Conservation (phyloP, 1,140 invertebrate species). For the Cotesia glomerata region DNA sequence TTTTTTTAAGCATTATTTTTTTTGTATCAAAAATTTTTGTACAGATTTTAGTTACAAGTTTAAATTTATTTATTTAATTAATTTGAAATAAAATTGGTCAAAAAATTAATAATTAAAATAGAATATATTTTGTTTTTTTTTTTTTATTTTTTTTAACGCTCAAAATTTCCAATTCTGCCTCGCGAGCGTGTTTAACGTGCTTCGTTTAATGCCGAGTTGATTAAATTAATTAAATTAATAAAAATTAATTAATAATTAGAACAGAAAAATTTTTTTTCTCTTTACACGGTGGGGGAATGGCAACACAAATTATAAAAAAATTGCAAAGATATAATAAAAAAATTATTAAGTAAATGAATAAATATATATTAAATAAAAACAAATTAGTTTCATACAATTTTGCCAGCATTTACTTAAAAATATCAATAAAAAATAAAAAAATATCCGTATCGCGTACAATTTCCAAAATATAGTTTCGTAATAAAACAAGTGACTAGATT, state of each 20-base stretch:
- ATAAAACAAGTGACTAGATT: slow-evolving; percentile 39
- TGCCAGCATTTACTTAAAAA: slow-evolving; percentile 32
- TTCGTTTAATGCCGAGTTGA: neutral
- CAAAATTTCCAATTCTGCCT: slow-evolving; percentile 21
- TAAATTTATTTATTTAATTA: too few species aligned
- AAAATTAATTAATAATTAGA: neutral
- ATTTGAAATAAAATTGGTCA: neutral
- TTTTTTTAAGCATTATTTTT: too few species aligned
- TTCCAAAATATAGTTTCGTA: slow-evolving; percentile 44
- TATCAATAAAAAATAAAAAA: neutral
- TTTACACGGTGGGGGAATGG: slow-evolving; percentile 8
- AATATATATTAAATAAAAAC: slow-evolving; percentile 28
- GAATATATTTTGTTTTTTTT: neutral
- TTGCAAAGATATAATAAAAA: slow-evolving; percentile 8
- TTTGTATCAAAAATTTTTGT: too few species aligned
- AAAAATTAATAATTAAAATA: too few species aligned
- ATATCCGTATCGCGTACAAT: slow-evolving; percentile 21
- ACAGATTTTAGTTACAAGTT: too few species aligned
- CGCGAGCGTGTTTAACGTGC: slow-evolving; percentile 1
- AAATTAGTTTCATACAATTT: slow-evolving; percentile 50
- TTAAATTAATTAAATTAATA: too few species aligned
- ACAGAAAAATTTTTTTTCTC: neutral
- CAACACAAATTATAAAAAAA: slow-evolving; percentile 10
- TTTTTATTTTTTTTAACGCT: neutral
- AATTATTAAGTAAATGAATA: neutral